Evolutionary conservation across 1,140 invertebrate genomes (phyloP), one percentile per base, ranked within the genome.

Genomic region (Nasonia giraulti): DNA sequence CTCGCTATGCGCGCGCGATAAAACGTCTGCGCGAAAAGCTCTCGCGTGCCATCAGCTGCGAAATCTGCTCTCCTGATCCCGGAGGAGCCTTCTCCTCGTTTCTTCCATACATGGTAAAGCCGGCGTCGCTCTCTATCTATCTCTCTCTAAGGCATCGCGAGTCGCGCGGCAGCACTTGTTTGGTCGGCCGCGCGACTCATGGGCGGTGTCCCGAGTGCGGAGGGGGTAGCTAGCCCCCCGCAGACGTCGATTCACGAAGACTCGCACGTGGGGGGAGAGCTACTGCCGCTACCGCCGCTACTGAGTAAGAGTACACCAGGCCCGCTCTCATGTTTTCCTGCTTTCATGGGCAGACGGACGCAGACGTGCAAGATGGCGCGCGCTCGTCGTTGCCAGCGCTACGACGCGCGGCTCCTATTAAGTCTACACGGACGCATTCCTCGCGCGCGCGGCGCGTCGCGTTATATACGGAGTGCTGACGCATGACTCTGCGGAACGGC

Each of bases 321-420:
- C 47, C 55, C 11, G 11, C n/a, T 37, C 44, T 83, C 81, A 87
- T 92, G 88, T 7, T 90, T 74, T 85, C 91, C 91, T 91, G 91
- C 50, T 90, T 88, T 87, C 85, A 89, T 87, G 90, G 89, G 88
- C 90, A 90, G 89, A 87, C 89, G 89, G 89, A 92, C 91, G 91
- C 91, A 92, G 91, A 92, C 91, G 91, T 93, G 91, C 91, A 92
- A 92, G 91, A 92, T 91, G 90, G 91, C 91, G 90, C 88, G 87
- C 87, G 71, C 86, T 86, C 87, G 88, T 87, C 85, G 83, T 17
- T 74, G 37, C 55, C 74, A 82, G 55, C 23, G 44, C 85, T 85
- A 77, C 86, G 87, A 90, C 90, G 90, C 90, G 89, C 91, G 85
- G 87, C 90, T 88, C 89, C 74, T 37, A 37, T 37, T 37, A 37